Percentiles rank a stretch among this genome's conserved stretches.
Evolutionary conservation across 2,113 vertebrate species (phyloP).

Genomic region (Gyps fulvus): DNA sequence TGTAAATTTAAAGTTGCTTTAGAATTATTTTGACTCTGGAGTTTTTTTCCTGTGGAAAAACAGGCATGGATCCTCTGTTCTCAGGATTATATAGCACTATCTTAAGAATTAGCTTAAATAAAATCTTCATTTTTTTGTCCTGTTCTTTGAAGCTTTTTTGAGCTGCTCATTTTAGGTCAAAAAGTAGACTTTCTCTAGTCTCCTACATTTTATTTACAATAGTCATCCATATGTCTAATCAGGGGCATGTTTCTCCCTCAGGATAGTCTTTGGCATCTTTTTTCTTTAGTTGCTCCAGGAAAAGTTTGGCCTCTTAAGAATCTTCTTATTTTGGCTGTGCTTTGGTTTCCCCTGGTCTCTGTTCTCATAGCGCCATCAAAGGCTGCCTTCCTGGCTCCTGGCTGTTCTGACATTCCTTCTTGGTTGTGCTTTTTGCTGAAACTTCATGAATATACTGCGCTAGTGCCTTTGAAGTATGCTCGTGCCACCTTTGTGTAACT

Average conservation of each 20-base stretch:
- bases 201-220: background rate
- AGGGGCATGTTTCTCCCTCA: background rate
- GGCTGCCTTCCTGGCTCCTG: background rate
- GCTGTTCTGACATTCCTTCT: background rate
- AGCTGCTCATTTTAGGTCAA: background rate
- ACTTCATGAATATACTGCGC: background rate
- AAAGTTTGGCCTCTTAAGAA: background rate
- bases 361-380: background rate
- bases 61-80: background rate
- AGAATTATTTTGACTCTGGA: background rate
- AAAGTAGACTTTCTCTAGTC: background rate
- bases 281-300: slow-evolving; percentile 19
- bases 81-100: background rate
- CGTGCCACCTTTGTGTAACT: background rate
- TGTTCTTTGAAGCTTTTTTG: background rate
- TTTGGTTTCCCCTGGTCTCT: background rate
- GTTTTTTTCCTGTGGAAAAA: background rate
- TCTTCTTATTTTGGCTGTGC: background rate
- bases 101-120: background rate
- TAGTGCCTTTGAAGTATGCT: background rate
- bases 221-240: slow-evolving; percentile 22
- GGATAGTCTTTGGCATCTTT: slow-evolving; percentile 11
- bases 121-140: background rate
- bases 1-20: background rate
- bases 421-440: background rate